These are phyloP conservation scores for Corythaixoides concolor DNA, from an alignment of 2,113 vertebrate genomes.

Conservation along the genomic window DNA sequence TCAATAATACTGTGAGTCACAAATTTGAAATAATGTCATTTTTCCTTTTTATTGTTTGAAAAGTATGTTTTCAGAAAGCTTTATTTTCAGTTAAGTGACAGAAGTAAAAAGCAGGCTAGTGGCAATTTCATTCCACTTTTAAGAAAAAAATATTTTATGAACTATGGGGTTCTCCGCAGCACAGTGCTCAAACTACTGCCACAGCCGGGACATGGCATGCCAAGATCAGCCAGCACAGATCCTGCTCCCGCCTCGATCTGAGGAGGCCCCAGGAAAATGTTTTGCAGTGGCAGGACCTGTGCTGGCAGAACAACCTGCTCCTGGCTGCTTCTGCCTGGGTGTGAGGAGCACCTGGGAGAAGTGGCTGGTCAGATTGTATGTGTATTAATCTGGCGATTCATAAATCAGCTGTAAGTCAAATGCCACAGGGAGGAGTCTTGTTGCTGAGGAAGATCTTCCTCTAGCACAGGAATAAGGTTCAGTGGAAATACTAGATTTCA, in stretches of 20 bases:
- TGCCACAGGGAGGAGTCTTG: not conserved
- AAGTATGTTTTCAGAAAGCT: not conserved
- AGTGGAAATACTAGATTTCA: not conserved
- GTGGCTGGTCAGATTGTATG: not conserved
- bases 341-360: not conserved
- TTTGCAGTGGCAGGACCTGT: not conserved
- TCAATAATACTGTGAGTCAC: not conserved
- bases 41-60: not conserved
- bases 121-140: not conserved
- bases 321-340: not conserved
- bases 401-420: not conserved
- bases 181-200: not conserved
- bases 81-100: not conserved
- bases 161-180: not conserved
- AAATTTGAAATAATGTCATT: not conserved
- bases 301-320: not conserved
- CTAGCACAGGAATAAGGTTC: not conserved
- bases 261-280: not conserved
- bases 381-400: not conserved
- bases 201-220: too few relatives aligned
- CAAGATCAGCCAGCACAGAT: not conserved
- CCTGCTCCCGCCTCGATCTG: not conserved
- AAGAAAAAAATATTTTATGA: not conserved
- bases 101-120: not conserved
- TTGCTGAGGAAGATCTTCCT: not conserved